phyloP scores from a whole-genome alignment of 2,888 invertebrate genomes.

The Matsumyia berberina region DNA sequence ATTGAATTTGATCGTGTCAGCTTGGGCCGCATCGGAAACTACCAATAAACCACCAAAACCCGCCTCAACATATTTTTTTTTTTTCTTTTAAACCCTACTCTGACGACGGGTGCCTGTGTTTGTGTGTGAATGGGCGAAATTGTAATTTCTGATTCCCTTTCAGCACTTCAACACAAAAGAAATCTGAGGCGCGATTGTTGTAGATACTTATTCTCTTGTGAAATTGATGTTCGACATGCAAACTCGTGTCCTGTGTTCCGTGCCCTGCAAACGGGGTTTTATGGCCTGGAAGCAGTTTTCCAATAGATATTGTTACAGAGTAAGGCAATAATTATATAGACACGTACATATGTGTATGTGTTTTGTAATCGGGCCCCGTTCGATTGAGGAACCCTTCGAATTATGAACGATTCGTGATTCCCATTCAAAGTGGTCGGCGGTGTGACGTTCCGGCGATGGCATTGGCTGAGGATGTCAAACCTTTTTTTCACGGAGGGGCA shows the following conservation, averaged over 20 bases:
- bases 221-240: slow-evolving; percentile 74
- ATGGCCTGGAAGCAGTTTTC: slow-evolving; percentile 55
- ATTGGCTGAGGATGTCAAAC: slow-evolving; percentile 40
- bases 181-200: slow-evolving; percentile 68
- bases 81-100: not conserved
- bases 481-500: slow-evolving; percentile 26
- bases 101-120: not conserved
- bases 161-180: slow-evolving; percentile 53
- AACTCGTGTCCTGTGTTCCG: slow-evolving; percentile 40
- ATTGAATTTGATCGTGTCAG: slow-evolving; percentile 68
- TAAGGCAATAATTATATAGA: slow-evolving; percentile 63
- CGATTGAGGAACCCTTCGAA: slow-evolving; percentile 54
- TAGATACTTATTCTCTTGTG: slow-evolving; percentile 50
- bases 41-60: slow-evolving; percentile 41
- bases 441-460: not conserved
- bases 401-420: slow-evolving; percentile 74
- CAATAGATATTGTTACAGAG: slow-evolving; percentile 61
- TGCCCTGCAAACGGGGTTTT: slow-evolving; percentile 43
- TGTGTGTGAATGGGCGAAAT: slow-evolving; percentile 35
- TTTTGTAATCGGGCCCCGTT: slow-evolving; percentile 36
- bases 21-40: slow-evolving; percentile 33
- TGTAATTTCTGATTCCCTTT: slow-evolving; percentile 45
- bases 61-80: slow-evolving; percentile 45
- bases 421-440: slow-evolving; percentile 16
- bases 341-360: slow-evolving; percentile 3